Conservation (phyloP, 2,797 vertebrate genomes). For the Lepus townsendii region DNA sequence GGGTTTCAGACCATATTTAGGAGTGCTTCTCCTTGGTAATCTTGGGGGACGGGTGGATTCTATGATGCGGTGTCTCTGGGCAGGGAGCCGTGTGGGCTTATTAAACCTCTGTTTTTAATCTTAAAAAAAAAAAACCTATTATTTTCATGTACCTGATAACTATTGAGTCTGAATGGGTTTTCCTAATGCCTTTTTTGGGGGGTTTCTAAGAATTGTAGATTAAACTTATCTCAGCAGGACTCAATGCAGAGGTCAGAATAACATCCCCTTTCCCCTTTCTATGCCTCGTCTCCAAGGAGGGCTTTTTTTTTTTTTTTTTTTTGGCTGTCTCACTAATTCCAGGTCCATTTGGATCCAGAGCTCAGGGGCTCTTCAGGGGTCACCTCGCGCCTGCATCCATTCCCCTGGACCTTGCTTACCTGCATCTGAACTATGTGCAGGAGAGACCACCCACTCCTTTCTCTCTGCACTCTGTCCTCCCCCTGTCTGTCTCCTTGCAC, state of each 20-base stretch:
- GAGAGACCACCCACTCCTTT: neutral
- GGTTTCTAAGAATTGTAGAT: slow-evolving; percentile 78
- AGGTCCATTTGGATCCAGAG: neutral
- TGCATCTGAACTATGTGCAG: too few relatives aligned
- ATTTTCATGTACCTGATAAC: slow-evolving; percentile 84
- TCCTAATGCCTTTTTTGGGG: slow-evolving; percentile 78
- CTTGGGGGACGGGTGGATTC: slow-evolving; percentile 62
- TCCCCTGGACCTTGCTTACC: neutral
- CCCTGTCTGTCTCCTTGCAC: neutral
- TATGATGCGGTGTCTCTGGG: slow-evolving; percentile 52
- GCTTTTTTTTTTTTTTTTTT: neutral
- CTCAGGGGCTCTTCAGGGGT: neutral
- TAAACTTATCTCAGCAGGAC: slow-evolving; percentile 74
- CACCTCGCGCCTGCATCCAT: fast-evolving
- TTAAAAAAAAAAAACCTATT: slow-evolving; percentile 37
- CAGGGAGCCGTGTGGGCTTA: neutral
- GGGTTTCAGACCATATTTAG: slow-evolving; percentile 47
- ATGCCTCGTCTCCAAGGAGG: slow-evolving; percentile 62
- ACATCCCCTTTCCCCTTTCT: slow-evolving; percentile 68
- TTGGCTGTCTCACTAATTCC: neutral
- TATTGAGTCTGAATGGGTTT: slow-evolving; percentile 83
- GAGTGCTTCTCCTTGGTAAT: slow-evolving; percentile 64
- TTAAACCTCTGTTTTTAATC: slow-evolving; percentile 45
- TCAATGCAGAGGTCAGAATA: slow-evolving; percentile 65
- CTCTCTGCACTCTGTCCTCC: too few relatives aligned